Evolutionary conservation across 2,113 vertebrate species (phyloP).

Genomic region (Hyperopisus bebe): DNA sequence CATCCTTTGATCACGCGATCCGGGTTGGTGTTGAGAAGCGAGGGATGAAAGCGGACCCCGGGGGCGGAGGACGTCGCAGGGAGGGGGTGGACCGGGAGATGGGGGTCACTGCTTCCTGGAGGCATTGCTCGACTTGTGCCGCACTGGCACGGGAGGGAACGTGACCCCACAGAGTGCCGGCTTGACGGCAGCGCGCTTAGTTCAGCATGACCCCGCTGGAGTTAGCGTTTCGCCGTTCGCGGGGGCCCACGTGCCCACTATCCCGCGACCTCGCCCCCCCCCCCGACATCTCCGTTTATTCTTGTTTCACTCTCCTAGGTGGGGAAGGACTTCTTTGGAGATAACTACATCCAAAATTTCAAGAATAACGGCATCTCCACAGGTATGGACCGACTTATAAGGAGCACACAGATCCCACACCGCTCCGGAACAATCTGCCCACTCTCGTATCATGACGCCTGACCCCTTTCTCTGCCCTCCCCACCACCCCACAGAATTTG

Average conservation of each 20-base stretch:
- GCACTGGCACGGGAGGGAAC: slow-evolving; percentile 16
- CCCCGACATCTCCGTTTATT: slow-evolving; percentile 36
- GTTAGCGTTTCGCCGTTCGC: no score
- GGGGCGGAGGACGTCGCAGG: slow-evolving; percentile 41
- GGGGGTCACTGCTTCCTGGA: slow-evolving; percentile 62
- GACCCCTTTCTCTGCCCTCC: slow-evolving; percentile 23
- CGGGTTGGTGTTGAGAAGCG: slow-evolving; percentile 48
- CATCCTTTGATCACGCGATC: neutral
- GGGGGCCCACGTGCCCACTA: no score
- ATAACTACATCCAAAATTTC: slow-evolving; percentile 88
- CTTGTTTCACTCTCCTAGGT: slow-evolving; percentile 68
- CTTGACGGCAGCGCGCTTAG: neutral
- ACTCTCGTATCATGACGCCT: neutral
- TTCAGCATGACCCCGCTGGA: neutral
- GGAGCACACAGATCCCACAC: neutral
- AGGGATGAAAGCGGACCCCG: slow-evolving; percentile 45
- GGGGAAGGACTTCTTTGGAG: slow-evolving; percentile 93
- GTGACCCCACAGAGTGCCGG: neutral
- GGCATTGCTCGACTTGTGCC: slow-evolving; percentile 57
- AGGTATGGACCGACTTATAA: slow-evolving; percentile 61
- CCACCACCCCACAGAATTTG: slow-evolving; percentile 70
- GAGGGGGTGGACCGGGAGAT: slow-evolving; percentile 48
- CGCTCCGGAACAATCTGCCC: neutral
- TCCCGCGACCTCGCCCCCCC: neutral
- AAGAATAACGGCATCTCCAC: slow-evolving; percentile 80